These are phyloP conservation scores for Amblyopsis hoosieri DNA, from an alignment of 2,797 vertebrate genomes.

Conservation along the genomic window DNA sequence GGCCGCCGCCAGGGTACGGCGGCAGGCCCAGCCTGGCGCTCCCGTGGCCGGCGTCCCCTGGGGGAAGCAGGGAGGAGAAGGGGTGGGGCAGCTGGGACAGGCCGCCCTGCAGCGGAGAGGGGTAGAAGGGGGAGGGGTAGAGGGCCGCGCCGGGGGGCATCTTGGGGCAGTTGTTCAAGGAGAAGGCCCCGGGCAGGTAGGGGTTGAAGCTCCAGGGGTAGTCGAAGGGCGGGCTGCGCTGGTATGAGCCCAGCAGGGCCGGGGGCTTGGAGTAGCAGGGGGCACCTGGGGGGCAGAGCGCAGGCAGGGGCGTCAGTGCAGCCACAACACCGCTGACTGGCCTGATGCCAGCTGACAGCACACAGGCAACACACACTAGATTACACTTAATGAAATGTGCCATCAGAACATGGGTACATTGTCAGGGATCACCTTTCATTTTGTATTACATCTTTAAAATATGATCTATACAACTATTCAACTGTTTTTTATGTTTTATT, in stretches of 20 bases:
- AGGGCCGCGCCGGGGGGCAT: constrained; percentile 85
- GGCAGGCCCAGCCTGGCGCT: constrained; percentile 74
- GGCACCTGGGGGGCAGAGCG: constrained; percentile 77
- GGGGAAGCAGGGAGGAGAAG: constrained; percentile 79
- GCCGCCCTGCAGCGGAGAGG: constrained; percentile 83
- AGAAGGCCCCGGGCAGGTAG: constrained; percentile 89
- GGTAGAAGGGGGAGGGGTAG: constrained; percentile 91
- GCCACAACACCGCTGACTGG: constrained; percentile 16
- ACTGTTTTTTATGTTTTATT: no score
- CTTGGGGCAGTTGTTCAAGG: constrained; percentile 88
- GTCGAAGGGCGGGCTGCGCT: constrained; percentile 86
- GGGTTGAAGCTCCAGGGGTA: constrained; percentile 93
- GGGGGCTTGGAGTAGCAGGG: constrained; percentile 89
- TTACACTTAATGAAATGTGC: constrained; percentile 57
- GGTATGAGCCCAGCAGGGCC: constrained; percentile 86
- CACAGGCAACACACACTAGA: constrained; percentile 73
- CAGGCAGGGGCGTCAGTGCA: constrained; percentile 55
- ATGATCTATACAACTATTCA: no score
- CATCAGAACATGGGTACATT: no score
- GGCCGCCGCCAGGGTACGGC: constrained; percentile 69
- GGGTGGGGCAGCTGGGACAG: constrained; percentile 85
- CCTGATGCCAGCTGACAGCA: constrained; percentile 66
- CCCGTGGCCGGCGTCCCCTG: constrained; percentile 74
- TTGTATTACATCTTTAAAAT: no score
- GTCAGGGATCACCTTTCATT: no score